Percentiles rank a stretch among this genome's conserved stretches.
These are phyloP conservation scores for Lepidurus packardi DNA, from an alignment of 1,140 invertebrate genomes.

Conservation along the genomic window DNA sequence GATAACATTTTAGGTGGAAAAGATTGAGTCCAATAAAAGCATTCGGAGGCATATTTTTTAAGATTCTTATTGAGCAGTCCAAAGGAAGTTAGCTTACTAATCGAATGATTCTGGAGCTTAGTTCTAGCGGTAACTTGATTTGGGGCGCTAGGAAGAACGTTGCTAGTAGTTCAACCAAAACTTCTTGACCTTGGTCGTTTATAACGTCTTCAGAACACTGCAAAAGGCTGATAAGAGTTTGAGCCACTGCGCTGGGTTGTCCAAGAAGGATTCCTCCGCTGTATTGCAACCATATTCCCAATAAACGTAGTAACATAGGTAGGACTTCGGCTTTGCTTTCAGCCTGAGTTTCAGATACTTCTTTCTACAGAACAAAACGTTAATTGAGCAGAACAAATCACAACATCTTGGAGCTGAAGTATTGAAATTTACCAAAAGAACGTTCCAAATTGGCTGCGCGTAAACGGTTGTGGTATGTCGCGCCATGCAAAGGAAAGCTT, in stretches of 20 bases:
- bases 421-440: conserved; percentile 41
- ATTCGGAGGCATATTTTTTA: no score
- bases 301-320: conserved; percentile 1
- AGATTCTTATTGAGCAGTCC: no score
- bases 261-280: conserved; percentile 57
- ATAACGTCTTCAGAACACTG: background rate
- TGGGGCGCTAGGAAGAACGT: conserved; percentile 46
- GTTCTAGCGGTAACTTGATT: background rate
- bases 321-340: conserved; percentile 4
- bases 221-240: background rate
- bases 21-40: no score
- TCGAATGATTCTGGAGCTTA: background rate
- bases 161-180: conserved; percentile 41
- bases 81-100: background rate
- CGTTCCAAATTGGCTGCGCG: conserved; percentile 38
- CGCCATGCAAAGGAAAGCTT: conserved; percentile 26
- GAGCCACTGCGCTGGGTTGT: conserved; percentile 48
- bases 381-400: background rate
- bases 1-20: no score
- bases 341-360: background rate
- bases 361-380: conserved; percentile 18
- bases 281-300: conserved; percentile 47
- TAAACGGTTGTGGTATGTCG: conserved; percentile 37
- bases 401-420: conserved; percentile 33
- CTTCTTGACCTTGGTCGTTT: background rate